Percentiles rank a stretch among this genome's conserved stretches.
Conservation (phyloP, 2,888 invertebrate species). For the Dioctria rufipes region DNA sequence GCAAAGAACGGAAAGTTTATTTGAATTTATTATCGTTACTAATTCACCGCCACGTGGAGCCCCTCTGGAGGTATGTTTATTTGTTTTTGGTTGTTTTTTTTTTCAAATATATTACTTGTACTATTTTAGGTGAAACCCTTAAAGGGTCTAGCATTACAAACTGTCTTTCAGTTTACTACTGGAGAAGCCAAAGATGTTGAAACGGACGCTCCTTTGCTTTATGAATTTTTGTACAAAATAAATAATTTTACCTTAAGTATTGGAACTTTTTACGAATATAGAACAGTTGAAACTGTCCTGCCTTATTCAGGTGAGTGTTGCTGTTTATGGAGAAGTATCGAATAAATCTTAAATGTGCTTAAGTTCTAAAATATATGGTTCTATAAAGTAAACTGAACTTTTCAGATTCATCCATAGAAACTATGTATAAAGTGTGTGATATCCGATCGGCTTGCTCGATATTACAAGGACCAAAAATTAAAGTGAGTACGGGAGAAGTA, state of each 20-base stretch:
- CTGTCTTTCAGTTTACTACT: conserved; percentile 21
- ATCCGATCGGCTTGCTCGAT: conserved; percentile 14
- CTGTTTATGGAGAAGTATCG: neutral
- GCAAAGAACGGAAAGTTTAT: neutral
- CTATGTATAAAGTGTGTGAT: conserved; percentile 39
- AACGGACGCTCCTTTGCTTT: conserved; percentile 4
- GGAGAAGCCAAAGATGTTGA: conserved; percentile 21
- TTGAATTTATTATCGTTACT: conserved; percentile 28
- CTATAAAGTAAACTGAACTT: neutral
- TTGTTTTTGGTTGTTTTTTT: neutral
- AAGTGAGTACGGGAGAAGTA: neutral
- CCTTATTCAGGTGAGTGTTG: conserved; percentile 30
- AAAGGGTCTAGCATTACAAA: conserved; percentile 1
- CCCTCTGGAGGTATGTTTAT: conserved; percentile 5
- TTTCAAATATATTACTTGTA: too few species aligned
- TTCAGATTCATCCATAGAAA: conserved; percentile 26
- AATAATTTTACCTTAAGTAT: conserved; percentile 23
- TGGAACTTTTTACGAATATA: conserved; percentile 28
- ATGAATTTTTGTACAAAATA: conserved; percentile 38
- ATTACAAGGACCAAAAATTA: conserved; percentile 21
- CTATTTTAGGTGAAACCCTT: conserved; percentile 10
- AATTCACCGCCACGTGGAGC: conserved; percentile 27
- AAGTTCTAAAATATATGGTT: neutral
- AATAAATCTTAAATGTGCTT: neutral
- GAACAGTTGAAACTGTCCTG: conserved; percentile 12